A percentile compares a stretch with the other conserved stretches of the same genome.
Evolutionary conservation across 1,140 invertebrate genomes (phyloP).

Genomic region (Drosophila sp.): DNA sequence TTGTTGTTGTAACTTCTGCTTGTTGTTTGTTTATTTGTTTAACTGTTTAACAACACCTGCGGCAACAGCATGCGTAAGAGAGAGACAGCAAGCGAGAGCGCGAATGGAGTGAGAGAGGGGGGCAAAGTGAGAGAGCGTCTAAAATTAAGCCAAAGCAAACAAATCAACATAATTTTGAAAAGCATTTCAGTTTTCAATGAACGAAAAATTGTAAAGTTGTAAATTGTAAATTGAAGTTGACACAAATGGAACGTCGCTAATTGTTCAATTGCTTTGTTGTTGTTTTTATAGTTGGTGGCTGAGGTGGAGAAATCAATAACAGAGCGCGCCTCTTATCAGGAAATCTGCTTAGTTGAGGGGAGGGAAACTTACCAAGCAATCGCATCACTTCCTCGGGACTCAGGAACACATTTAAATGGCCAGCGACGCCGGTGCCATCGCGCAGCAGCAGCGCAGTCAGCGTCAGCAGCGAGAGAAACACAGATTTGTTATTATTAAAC

Average conservation of each 20-base stretch:
- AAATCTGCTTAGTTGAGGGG: not conserved
- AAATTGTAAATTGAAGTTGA: constrained; percentile 34
- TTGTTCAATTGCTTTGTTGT: constrained; percentile 49
- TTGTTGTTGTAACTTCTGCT: constrained; percentile 48
- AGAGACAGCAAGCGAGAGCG: constrained; percentile 7
- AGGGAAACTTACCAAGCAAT: constrained; percentile 81
- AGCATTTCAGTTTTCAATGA: constrained; percentile 49
- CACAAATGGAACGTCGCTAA: constrained; percentile 53
- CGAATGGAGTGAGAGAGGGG: not conserved
- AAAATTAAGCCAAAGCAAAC: constrained; percentile 74
- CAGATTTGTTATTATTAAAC: constrained; percentile 31
- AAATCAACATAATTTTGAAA: constrained; percentile 71
- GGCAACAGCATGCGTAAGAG: constrained; percentile 42
- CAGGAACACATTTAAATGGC: constrained; percentile 84
- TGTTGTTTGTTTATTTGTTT: constrained; percentile 78
- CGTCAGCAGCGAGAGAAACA: constrained; percentile 50
- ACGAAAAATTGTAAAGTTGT: constrained; percentile 39
- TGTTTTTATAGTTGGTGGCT: constrained; percentile 20
- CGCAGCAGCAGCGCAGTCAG: constrained; percentile 55
- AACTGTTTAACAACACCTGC: constrained; percentile 81
- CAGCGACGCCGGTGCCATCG: constrained; percentile 56
- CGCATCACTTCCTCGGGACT: constrained; percentile 85
- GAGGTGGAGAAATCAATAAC: constrained; percentile 69
- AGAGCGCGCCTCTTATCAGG: constrained; percentile 31
- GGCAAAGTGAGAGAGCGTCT: constrained; percentile 39